phyloP scores from a whole-genome alignment of 2,113 vertebrate species.

The Bufo gargarizans region DNA sequence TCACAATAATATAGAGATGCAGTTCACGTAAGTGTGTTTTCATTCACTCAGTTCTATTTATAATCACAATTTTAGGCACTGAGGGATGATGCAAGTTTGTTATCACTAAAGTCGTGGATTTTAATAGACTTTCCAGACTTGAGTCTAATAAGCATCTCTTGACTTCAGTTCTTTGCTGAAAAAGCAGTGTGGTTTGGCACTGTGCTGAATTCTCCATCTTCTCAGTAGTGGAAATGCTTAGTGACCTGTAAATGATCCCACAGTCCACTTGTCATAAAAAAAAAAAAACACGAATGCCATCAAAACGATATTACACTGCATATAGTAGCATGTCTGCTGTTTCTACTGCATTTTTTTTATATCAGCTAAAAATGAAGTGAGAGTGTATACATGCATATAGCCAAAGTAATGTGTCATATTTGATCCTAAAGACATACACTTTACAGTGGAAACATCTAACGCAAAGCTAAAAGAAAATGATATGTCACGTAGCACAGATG shows the following conservation, averaged over 20 bases:
- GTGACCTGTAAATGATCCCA: slow-evolving; percentile 55
- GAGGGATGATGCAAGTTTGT: slow-evolving; percentile 47
- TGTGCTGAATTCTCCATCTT: slow-evolving; percentile 34
- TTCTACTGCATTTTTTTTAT: neutral
- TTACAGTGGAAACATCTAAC: neutral
- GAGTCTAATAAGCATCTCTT: slow-evolving; percentile 47
- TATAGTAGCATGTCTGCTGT: slow-evolving; percentile 28
- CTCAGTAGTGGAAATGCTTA: slow-evolving; percentile 53
- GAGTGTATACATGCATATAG: neutral
- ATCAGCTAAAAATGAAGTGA: slow-evolving; percentile 22
- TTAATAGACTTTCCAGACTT: slow-evolving; percentile 57
- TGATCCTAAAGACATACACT: neutral
- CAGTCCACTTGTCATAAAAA: slow-evolving; percentile 56
- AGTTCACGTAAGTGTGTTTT: slow-evolving; percentile 24
- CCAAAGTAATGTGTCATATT: neutral
- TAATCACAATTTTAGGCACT: slow-evolving; percentile 35
- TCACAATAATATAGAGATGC: neutral
- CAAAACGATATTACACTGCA: slow-evolving; percentile 35
- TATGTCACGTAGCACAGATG: neutral
- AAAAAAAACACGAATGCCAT: slow-evolving; percentile 47
- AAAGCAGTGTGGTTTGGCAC: slow-evolving; percentile 55
- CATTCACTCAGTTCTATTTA: slow-evolving; percentile 29
- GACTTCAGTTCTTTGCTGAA: slow-evolving; percentile 46
- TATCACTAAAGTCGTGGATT: slow-evolving; percentile 52
- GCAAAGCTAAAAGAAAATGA: neutral